These are phyloP conservation scores for Craniophora ligustri DNA, from an alignment of 2,888 invertebrate species.

Conservation along the genomic window DNA sequence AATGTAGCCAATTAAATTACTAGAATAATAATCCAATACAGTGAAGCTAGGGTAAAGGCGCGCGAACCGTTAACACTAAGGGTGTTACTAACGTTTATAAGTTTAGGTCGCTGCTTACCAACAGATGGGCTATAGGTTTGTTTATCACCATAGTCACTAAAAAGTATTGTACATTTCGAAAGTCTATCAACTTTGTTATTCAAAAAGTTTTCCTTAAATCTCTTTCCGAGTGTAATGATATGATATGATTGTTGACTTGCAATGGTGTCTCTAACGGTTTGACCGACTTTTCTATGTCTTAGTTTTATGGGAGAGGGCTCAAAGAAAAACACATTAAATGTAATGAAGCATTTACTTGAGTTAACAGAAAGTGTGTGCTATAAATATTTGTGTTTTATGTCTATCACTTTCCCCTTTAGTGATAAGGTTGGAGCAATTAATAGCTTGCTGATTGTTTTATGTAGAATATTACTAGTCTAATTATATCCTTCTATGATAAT, in stretches of 20 bases:
- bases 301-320: constrained; percentile 46
- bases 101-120: no score
- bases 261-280: constrained; percentile 32
- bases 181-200: background rate
- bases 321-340: constrained; percentile 45
- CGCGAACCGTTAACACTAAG: no score
- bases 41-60: no score
- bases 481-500: no score
- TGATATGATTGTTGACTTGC: constrained; percentile 30
- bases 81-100: no score
- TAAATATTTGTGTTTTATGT: constrained; percentile 41
- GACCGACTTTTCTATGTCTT: constrained; percentile 36
- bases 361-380: constrained; percentile 31
- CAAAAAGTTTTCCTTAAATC: background rate
- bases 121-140: no score
- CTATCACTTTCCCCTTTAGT: constrained; percentile 38
- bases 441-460: constrained; percentile 40
- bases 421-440: constrained; percentile 26
- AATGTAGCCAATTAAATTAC: no score
- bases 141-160: no score
- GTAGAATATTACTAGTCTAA: constrained; percentile 3
- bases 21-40: no score
- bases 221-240: background rate
- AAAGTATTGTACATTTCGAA: background rate
- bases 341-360: constrained; percentile 47